Evolutionary conservation across 2,888 invertebrate genomes (phyloP).

Genomic region (Theretra japonica): DNA sequence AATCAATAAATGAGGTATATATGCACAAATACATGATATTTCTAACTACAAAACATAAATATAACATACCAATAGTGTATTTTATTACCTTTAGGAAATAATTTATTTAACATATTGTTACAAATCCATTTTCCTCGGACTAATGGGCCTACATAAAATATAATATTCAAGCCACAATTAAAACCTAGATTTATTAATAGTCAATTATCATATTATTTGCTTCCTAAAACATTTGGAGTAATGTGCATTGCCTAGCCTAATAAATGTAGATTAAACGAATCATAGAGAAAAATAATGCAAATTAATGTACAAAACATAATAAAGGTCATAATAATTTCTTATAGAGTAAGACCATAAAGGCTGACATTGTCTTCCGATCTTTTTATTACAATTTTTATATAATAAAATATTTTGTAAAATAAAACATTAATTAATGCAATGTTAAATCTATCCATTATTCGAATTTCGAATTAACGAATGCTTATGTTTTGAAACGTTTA

Average conservation of each 20-base stretch:
- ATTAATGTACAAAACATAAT: constrained; percentile 53
- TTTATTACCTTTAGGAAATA: too few species aligned
- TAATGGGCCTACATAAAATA: not conserved
- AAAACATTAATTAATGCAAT: not conserved
- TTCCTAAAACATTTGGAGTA: not conserved
- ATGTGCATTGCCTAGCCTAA: not conserved
- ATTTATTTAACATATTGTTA: too few species aligned
- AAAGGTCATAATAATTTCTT: constrained; percentile 47
- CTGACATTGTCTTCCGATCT: constrained; percentile 56
- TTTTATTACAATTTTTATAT: not conserved
- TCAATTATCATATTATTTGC: not conserved
- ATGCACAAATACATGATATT: too few species aligned
- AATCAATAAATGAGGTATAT: too few species aligned
- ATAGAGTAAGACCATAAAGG: constrained; percentile 43
- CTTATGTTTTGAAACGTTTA: constrained; percentile 42
- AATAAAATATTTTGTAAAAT: not conserved
- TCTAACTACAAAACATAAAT: too few species aligned
- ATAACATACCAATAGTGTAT: too few species aligned
- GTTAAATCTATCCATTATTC: constrained; percentile 38
- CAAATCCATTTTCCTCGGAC: too few species aligned
- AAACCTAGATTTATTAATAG: not conserved
- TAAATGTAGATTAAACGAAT: constrained; percentile 13
- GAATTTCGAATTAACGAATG: constrained; percentile 45
- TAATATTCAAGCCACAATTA: not conserved
- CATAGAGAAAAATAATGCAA: constrained; percentile 33